Evolutionary conservation across 1,140 invertebrate species (phyloP), one percentile per base, ranked within the genome.

Genomic region (Zophobas morio): DNA sequence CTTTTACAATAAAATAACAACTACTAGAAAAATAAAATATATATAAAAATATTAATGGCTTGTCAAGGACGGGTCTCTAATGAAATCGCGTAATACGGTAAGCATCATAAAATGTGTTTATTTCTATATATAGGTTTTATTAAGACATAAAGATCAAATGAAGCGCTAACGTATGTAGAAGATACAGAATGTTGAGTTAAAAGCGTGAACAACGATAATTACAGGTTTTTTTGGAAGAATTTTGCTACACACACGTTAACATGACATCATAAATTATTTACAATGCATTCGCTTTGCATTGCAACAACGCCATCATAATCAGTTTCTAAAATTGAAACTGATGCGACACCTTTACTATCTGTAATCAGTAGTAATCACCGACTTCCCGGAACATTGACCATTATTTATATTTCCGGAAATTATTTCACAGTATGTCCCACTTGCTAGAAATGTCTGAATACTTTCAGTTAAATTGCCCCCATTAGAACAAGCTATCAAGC

Each of bases 371-470:
- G 96, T 95, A 0, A 80, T 85, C 0, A 96, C 86, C 0, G 86
- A 87, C 79, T 92, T 93, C 20, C 95, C 95, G 0, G 92, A 93
- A 81, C 95, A 96, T 0, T 81, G 76, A 20, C 89, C 91, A 70
- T 90, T 87, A 0, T 86, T 82, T 49, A 91, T 88, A 56, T 86
- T 87, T 35, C 95, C 95, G n/a, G 92, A 92, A 72, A 96, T 96
- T 1, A 98, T 89, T 83, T 98, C 96, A 85, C 96, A 97, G 84
- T 98, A 98, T 0, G 75, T 88, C 1, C 96, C 96, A 81, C 91
- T 86, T 0, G 94, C 90, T 6, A 98, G 85, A 37, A 93, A 93
- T 0, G 94, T 96, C 77, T 89, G 86, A 2, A 94, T 80, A 5
- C 57, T 88, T 79, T 86, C 80, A 36, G 89, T 90, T 0, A 94